These are phyloP conservation scores for Dermatemys mawii DNA, from an alignment of 2,113 vertebrate species.

Conservation along the genomic window DNA sequence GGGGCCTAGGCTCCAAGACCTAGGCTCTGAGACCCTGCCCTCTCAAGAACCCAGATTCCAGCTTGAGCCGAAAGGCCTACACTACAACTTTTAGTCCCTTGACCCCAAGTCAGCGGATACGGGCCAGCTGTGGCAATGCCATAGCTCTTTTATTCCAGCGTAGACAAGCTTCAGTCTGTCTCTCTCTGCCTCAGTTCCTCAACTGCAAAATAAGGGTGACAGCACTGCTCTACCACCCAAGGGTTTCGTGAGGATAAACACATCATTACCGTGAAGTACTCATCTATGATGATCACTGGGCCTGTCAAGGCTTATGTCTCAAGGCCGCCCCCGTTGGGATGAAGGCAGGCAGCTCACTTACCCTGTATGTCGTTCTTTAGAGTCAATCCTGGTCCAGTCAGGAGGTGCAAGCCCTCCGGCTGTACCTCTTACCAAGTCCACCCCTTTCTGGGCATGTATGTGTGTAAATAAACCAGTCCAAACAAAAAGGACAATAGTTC, in stretches of 20 bases:
- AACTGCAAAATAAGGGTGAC: fast-evolving
- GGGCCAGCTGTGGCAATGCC: not conserved
- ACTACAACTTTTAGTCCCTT: not conserved
- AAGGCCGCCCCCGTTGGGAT: not conserved
- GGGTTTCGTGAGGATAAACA: not conserved
- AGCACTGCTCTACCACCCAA: not conserved
- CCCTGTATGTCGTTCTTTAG: not conserved
- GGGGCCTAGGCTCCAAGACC: too few relatives aligned
- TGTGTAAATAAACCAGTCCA: too few relatives aligned
- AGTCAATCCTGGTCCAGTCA: not conserved
- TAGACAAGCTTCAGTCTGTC: not conserved
- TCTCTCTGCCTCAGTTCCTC: not conserved
- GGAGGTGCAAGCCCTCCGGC: too few relatives aligned
- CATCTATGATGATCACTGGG: fast-evolving
- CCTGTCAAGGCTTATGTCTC: not conserved
- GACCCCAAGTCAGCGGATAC: not conserved
- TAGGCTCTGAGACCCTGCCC: not conserved
- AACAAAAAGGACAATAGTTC: too few relatives aligned
- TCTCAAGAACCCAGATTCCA: not conserved
- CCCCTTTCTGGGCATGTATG: too few relatives aligned
- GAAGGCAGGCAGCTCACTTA: not conserved
- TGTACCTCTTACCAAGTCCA: too few relatives aligned
- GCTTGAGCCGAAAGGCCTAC: not conserved
- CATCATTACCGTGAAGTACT: not conserved
- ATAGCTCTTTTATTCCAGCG: not conserved